Evolutionary conservation across 2,888 invertebrate genomes (phyloP).

Genomic region (Caprella mutica): DNA sequence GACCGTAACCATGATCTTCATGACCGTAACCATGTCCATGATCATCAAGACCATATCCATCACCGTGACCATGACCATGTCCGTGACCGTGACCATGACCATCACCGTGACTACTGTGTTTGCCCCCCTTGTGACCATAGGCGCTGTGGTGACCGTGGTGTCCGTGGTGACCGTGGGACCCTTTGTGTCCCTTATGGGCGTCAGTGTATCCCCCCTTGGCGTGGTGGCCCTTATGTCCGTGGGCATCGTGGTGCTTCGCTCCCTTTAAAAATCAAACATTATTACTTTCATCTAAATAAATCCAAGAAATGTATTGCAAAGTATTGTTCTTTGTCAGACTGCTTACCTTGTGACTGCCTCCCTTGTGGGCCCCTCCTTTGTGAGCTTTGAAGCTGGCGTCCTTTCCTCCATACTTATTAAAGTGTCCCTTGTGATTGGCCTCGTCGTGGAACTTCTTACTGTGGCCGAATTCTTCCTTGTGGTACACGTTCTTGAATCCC

Average conservation of each 20-base stretch:
- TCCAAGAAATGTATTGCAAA: constrained; percentile 65
- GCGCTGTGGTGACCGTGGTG: constrained; percentile 4
- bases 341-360: constrained; percentile 49
- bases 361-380: constrained; percentile 53
- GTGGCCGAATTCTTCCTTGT: constrained; percentile 65
- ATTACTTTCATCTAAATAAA: too few relatives aligned
- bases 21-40: too few relatives aligned
- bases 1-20: too few relatives aligned
- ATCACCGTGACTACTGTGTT: too few relatives aligned
- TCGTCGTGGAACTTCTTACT: constrained; percentile 66
- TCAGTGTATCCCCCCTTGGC: constrained; percentile 2
- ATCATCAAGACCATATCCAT: too few relatives aligned
- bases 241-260: constrained; percentile 5
- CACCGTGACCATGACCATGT: too few relatives aligned
- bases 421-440: constrained; percentile 57
- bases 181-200: constrained; percentile 4
- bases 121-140: constrained; percentile 6
- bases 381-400: constrained; percentile 63
- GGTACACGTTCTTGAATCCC: constrained; percentile 72
- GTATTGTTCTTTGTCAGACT: too few relatives aligned
- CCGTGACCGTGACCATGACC: too few relatives aligned
- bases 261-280: neutral
- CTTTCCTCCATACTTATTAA: too few relatives aligned
- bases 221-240: constrained; percentile 12
- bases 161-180: neutral